Evolutionary conservation across 2,113 vertebrate genomes (phyloP).

Genomic region (Elachura formosa): DNA sequence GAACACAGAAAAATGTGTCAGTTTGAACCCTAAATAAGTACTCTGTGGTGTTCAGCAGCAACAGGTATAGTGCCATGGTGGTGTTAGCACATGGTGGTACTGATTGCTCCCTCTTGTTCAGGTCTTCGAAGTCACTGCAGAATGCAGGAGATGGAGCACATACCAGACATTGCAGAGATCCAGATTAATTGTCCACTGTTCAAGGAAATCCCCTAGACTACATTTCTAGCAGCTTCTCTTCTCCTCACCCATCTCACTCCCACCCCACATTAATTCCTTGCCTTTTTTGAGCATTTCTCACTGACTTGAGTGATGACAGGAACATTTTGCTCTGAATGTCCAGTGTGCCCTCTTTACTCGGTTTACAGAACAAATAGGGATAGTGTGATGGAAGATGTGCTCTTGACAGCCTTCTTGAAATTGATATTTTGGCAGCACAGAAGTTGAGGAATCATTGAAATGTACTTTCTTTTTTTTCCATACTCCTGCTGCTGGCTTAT

Average conservation of each 20-base stretch:
- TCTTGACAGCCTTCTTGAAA: background rate
- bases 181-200: conserved; percentile 11
- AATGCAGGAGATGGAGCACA: background rate
- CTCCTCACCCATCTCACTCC: background rate
- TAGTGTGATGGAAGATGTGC: background rate
- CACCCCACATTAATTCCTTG: conserved; percentile 28
- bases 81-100: background rate
- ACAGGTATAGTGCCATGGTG: background rate
- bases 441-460: background rate
- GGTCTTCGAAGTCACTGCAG: background rate
- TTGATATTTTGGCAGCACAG: background rate
- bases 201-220: conserved; percentile 55
- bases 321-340: background rate
- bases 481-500: background rate
- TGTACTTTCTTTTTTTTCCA: background rate
- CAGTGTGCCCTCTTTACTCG: background rate
- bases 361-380: background rate
- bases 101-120: background rate
- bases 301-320: background rate
- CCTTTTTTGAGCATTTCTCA: conserved; percentile 53
- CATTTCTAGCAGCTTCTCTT: background rate
- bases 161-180: background rate
- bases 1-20: background rate
- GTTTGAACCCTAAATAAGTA: background rate
- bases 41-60: background rate